phyloP scores from a whole-genome alignment of 2,113 vertebrate species.

The Todiramphus saurophagus region DNA sequence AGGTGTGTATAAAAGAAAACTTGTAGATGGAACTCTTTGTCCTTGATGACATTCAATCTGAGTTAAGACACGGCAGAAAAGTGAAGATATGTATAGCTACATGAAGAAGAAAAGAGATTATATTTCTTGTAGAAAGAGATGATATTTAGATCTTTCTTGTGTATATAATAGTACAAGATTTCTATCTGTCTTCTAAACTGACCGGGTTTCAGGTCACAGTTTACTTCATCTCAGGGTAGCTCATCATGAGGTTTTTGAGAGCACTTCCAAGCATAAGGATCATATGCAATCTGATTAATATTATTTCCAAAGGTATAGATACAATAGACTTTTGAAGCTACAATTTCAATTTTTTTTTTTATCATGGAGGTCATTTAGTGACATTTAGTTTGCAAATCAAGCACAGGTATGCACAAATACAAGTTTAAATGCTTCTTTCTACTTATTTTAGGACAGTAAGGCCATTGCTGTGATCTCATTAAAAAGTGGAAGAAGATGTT shows the following conservation, averaged over 20 bases:
- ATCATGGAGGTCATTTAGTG: neutral
- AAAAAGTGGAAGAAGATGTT: conserved; percentile 3
- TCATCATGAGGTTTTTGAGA: neutral
- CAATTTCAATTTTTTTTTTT: conserved; percentile 30
- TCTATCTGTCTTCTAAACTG: neutral
- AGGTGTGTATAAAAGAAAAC: neutral
- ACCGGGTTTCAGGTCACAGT: neutral
- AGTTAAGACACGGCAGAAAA: neutral
- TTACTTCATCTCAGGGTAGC: neutral
- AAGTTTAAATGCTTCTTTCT: neutral
- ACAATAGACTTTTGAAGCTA: neutral
- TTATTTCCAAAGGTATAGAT: neutral
- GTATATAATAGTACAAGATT: neutral
- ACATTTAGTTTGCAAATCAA: neutral
- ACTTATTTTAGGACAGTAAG: neutral
- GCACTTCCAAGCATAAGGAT: neutral
- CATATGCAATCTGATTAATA: neutral
- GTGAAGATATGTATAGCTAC: neutral
- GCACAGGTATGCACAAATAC: neutral
- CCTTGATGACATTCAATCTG: neutral
- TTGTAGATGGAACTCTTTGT: neutral
- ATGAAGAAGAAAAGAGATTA: neutral
- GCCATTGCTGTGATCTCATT: neutral
- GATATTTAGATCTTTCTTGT: neutral
- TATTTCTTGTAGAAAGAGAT: neutral